Percentiles rank a stretch among this genome's conserved stretches.
Conservation (phyloP, 1,140 invertebrate genomes). For the Pteromalus puparum region DNA sequence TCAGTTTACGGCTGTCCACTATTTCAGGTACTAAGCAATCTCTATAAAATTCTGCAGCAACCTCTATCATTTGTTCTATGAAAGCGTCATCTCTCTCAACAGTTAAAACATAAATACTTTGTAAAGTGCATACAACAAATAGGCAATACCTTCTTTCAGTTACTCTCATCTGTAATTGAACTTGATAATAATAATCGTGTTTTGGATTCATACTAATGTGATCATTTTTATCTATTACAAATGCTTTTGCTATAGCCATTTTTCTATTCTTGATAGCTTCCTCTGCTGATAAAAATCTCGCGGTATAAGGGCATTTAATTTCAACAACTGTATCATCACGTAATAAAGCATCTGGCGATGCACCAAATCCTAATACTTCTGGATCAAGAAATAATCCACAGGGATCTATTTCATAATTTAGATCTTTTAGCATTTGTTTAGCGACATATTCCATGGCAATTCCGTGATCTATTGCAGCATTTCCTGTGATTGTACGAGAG, state of each 20-base stretch:
- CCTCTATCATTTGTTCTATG: background rate
- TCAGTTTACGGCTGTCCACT: too few relatives aligned
- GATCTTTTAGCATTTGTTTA: slow-evolving; percentile 55
- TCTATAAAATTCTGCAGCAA: background rate
- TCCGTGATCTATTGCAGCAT: slow-evolving; percentile 59
- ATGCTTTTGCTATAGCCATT: slow-evolving; percentile 33
- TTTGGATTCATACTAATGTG: slow-evolving; percentile 60
- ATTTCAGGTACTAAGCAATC: too few relatives aligned
- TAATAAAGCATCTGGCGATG: slow-evolving; percentile 69
- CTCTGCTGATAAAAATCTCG: slow-evolving; percentile 27
- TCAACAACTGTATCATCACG: slow-evolving; percentile 64
- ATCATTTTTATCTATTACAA: slow-evolving; percentile 48
- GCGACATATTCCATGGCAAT: slow-evolving; percentile 61
- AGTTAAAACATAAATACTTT: slow-evolving; percentile 26
- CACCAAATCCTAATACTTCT: slow-evolving; percentile 62
- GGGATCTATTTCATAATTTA: slow-evolving; percentile 54
- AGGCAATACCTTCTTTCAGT: slow-evolving; percentile 66
- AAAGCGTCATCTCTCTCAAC: background rate
- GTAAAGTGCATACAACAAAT: slow-evolving; percentile 60
- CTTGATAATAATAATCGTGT: slow-evolving; percentile 65
- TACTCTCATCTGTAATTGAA: slow-evolving; percentile 55
- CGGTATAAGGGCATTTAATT: slow-evolving; percentile 66
- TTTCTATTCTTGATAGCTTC: slow-evolving; percentile 10
- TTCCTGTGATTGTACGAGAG: slow-evolving; percentile 45
- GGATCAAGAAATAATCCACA: slow-evolving; percentile 69